Evolutionary conservation across 2,113 vertebrate genomes (phyloP).

Genomic region (Eulemur macaco): DNA sequence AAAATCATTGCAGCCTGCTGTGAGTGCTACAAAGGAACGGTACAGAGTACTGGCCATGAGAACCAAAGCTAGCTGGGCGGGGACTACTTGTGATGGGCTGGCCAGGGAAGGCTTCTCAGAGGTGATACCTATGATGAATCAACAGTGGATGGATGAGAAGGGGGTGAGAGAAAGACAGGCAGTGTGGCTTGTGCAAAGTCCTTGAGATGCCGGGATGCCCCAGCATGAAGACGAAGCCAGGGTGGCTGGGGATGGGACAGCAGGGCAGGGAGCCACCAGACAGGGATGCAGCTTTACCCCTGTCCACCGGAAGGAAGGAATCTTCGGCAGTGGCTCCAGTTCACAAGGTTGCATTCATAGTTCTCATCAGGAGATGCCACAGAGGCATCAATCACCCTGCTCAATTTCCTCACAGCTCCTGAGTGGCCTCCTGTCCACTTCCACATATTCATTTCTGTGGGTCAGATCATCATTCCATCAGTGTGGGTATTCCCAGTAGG

Average conservation of each 20-base stretch:
- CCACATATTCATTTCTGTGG: not conserved
- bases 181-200: not conserved
- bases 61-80: not conserved
- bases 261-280: not conserved
- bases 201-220: not conserved
- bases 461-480: not conserved
- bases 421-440: not conserved
- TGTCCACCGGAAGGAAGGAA: rapidly evolving
- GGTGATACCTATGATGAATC: not conserved
- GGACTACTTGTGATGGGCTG: not conserved
- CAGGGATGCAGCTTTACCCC: rapidly evolving
- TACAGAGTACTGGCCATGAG: rapidly evolving
- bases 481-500: rapidly evolving
- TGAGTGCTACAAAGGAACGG: not conserved
- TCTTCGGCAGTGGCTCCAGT: rapidly evolving
- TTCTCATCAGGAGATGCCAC: not conserved
- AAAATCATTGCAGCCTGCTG: too few relatives aligned
- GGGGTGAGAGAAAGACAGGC: not conserved
- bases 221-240: not conserved
- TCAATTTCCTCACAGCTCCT: rapidly evolving
- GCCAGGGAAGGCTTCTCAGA: not conserved
- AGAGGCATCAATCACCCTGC: rapidly evolving
- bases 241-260: not conserved
- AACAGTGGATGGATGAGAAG: not conserved
- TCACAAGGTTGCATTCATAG: not conserved